phyloP scores from a whole-genome alignment of 2,113 vertebrate species.

The Leptobrachium ailaonicum region DNA sequence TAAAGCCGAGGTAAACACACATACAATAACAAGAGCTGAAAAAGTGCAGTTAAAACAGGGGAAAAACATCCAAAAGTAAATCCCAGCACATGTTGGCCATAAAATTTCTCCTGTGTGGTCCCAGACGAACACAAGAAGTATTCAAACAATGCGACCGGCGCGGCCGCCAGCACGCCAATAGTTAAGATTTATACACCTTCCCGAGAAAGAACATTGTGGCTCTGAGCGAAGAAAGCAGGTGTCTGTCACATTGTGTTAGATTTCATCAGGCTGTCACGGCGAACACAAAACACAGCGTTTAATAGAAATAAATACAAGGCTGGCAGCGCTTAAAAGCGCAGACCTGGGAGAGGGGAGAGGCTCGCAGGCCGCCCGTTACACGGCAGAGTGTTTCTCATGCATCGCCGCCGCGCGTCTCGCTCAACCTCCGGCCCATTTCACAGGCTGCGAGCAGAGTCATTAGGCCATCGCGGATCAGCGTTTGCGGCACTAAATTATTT shows the following conservation, averaged over 20 bases:
- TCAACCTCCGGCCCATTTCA: conserved; percentile 37
- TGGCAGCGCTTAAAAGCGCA: conserved; percentile 23
- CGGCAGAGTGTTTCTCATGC: conserved; percentile 38
- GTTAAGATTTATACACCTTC: conserved; percentile 25
- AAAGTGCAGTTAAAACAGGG: too few relatives aligned
- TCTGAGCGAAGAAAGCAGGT: conserved; percentile 20
- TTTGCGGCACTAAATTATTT: conserved; percentile 45
- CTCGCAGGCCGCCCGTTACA: conserved; percentile 8
- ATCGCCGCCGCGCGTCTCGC: not conserved
- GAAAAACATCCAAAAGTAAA: too few relatives aligned
- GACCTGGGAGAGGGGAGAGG: conserved; percentile 11
- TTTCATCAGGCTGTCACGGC: not conserved
- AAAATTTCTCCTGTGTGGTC: not conserved
- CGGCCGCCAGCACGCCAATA: not conserved
- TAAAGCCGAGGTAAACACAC: too few relatives aligned
- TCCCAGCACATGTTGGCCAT: too few relatives aligned
- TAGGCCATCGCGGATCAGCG: conserved; percentile 19
- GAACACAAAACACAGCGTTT: conserved; percentile 37
- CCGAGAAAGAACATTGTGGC: conserved; percentile 32
- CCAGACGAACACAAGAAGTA: conserved; percentile 1
- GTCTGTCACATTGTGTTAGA: conserved; percentile 42
- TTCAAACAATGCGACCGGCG: not conserved
- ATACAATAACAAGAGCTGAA: too few relatives aligned
- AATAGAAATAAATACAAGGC: conserved; percentile 38
- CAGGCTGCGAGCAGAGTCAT: conserved; percentile 32